A percentile compares a stretch with the other conserved stretches of the same genome.
These are phyloP conservation scores for Acanthurus tractus DNA, from an alignment of 2,797 vertebrate species.

Conservation along the genomic window DNA sequence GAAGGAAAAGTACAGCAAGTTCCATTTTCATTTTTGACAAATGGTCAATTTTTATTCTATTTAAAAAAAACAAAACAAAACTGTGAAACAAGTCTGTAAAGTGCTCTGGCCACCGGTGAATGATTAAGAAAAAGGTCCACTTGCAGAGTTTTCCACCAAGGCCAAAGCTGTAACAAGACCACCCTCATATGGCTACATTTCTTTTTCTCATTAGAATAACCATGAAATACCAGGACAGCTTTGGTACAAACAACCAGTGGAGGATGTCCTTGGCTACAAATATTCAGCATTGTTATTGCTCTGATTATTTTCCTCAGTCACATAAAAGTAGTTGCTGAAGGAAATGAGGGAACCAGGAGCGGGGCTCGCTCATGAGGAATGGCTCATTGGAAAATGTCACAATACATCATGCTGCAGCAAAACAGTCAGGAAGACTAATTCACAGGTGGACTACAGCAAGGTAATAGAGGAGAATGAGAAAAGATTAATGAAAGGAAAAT, in stretches of 20 bases:
- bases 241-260: constrained; percentile 58
- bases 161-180: constrained; percentile 42
- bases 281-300: constrained; percentile 64
- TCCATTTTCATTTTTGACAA: constrained; percentile 36
- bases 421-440: constrained; percentile 67
- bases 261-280: constrained; percentile 69
- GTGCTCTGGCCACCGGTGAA: neutral
- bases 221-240: constrained; percentile 61
- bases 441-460: constrained; percentile 57
- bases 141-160: constrained; percentile 40
- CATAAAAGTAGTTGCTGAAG: constrained; percentile 56
- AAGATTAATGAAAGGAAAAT: constrained; percentile 59
- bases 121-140: constrained; percentile 22
- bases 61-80: too few species aligned
- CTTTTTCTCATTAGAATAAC: constrained; percentile 70
- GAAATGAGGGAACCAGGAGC: constrained; percentile 59
- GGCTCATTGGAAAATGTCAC: constrained; percentile 74
- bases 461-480: constrained; percentile 49
- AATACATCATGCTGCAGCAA: constrained; percentile 66
- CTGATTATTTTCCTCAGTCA: constrained; percentile 62
- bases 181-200: constrained; percentile 41
- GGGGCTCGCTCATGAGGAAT: constrained; percentile 52
- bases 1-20: constrained; percentile 21
- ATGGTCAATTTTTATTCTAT: constrained; percentile 20
- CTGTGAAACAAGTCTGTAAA: constrained; percentile 38